These are phyloP conservation scores for Yponomeuta evonymella DNA, from an alignment of 2,888 invertebrate species.

Conservation along the genomic window DNA sequence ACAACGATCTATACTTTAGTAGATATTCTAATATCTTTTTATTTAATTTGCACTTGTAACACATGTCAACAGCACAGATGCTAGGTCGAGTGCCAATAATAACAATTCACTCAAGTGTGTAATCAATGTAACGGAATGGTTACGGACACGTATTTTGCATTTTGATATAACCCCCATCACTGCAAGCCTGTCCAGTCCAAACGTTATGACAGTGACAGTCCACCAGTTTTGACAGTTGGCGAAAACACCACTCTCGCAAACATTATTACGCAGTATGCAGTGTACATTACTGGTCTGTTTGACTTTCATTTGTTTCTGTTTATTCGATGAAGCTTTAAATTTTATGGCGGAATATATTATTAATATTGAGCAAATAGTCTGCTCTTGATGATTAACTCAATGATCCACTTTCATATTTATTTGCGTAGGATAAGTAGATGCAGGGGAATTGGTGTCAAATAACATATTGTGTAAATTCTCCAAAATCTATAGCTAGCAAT, in stretches of 20 bases:
- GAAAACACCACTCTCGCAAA: background rate
- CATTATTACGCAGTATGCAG: background rate
- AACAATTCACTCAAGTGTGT: background rate
- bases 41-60: background rate
- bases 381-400: background rate
- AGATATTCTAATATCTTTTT: background rate
- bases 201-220: constrained; percentile 8
- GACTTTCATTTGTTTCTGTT: constrained; percentile 1
- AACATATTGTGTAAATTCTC: background rate
- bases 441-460: background rate
- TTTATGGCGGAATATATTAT: background rate
- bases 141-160: background rate
- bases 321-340: background rate
- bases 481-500: background rate
- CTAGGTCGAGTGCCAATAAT: background rate
- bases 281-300: background rate
- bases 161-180: background rate
- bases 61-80: background rate
- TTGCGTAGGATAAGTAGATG: background rate
- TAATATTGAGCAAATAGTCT: background rate
- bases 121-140: background rate
- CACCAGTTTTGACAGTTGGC: background rate
- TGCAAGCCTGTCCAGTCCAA: background rate
- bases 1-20: background rate
- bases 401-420: background rate